Evolutionary conservation across 2,113 vertebrate genomes (phyloP).

Genomic region (Pseudois nayaur): DNA sequence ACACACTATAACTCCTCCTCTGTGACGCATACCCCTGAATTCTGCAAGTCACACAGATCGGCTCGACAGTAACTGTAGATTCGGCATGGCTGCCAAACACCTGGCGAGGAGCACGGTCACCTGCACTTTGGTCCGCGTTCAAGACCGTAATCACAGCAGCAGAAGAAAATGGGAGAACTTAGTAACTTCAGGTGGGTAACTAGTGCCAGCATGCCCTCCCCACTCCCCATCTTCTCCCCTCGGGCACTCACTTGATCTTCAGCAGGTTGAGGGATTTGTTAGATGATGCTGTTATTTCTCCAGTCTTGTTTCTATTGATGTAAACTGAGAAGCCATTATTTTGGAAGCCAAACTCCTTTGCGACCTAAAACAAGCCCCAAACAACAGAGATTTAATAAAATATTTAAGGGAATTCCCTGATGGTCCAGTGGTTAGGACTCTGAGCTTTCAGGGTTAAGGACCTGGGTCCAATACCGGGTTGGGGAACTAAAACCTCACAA

Average conservation of each 20-base stretch:
- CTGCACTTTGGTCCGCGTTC: rapidly evolving
- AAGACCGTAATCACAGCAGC: background rate
- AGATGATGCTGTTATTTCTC: conserved; percentile 89
- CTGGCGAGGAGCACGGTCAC: rapidly evolving
- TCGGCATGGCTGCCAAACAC: background rate
- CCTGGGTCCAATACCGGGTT: background rate
- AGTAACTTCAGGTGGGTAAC: rapidly evolving
- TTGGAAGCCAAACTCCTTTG: conserved; percentile 96
- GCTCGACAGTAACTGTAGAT: background rate
- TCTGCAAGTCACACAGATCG: background rate
- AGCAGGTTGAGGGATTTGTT: conserved; percentile 94
- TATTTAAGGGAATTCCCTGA: background rate
- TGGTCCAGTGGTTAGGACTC: background rate
- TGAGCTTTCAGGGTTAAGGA: background rate
- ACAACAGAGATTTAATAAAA: background rate
- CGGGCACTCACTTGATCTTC: conserved; percentile 94
- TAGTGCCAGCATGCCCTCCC: rapidly evolving
- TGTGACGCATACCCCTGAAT: background rate
- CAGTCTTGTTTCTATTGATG: conserved; percentile 95
- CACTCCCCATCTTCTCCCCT: rapidly evolving
- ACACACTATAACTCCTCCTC: background rate
- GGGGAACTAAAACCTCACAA: background rate
- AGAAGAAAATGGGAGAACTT: rapidly evolving
- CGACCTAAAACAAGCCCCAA: conserved; percentile 84
- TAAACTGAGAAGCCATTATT: conserved; percentile 96